A percentile compares a stretch with the other conserved stretches of the same genome.
phyloP scores from a whole-genome alignment of 2,113 vertebrate genomes.

The Hyla sarda region DNA sequence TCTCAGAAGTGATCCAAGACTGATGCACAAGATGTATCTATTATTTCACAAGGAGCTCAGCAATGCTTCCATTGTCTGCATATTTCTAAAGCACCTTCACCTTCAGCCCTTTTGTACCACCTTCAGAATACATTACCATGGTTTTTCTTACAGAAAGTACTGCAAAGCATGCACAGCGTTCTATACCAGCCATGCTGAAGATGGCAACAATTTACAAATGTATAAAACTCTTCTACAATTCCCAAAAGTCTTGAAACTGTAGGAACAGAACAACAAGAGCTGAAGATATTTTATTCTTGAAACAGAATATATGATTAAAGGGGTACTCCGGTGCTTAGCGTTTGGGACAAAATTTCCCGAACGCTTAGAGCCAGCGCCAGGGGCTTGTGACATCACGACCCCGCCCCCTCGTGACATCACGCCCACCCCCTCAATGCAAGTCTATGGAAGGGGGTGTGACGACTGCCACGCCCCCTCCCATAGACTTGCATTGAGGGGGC shows the following conservation, averaged over 20 bases:
- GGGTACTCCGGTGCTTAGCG: not conserved
- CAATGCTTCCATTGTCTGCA: constrained; percentile 37
- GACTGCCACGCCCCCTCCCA: too few relatives aligned
- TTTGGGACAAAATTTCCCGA: too few relatives aligned
- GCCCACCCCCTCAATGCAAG: too few relatives aligned
- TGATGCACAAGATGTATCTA: constrained; percentile 39
- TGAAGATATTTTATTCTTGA: not conserved
- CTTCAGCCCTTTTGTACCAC: constrained; percentile 42
- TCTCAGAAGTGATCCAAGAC: constrained; percentile 40
- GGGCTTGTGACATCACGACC: too few relatives aligned
- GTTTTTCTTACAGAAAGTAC: constrained; percentile 15
- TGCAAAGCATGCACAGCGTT: not conserved
- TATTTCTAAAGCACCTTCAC: constrained; percentile 50
- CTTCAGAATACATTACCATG: constrained; percentile 48
- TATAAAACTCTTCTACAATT: not conserved
- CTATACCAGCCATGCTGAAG: not conserved
- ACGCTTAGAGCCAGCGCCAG: too few relatives aligned
- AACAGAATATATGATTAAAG: not conserved
- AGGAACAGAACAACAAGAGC: not conserved
- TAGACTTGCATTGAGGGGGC: too few relatives aligned
- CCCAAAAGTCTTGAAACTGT: not conserved
- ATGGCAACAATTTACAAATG: constrained; percentile 25
- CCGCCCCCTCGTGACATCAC: too few relatives aligned
- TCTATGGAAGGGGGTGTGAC: too few relatives aligned
- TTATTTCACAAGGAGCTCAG: constrained; percentile 41